Base-by-base conservation (phyloP, 2,113 vertebrate genomes). In the Centrocercus urophasianus region DNA sequence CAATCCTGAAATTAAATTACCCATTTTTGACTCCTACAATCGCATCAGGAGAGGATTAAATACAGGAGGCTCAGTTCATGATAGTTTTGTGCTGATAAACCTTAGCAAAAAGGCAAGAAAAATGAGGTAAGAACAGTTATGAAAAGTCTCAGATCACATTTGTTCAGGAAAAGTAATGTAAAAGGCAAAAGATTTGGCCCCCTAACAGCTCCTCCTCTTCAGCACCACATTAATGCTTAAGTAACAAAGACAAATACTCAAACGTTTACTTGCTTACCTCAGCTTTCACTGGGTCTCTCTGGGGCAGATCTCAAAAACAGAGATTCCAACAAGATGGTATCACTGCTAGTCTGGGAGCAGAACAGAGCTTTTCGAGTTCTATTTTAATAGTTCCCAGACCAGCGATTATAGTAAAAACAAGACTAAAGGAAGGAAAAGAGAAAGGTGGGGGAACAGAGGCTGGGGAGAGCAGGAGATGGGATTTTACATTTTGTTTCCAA, bases 381-480 rank as follows among this genome's bases (percentile, higher is more conserved):
- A 19, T 88, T 93, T 91, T 86, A 94, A 86, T 80, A 78, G 70
- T 30, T 94, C 43, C 88, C 83, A 96, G 93, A 81, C n/a, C 9
- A 10, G n/a, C 5, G 80, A 81, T 34, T 52, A 70, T 32, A 85
- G 54, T 6, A 7, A 86, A 93, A 93, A 83, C 43, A 74, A 52
- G 56, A 85, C 10, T 42, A 56, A 34, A 38, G 21, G 38, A 60
- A 74, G 50, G 45, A 69, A 78, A 93, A 71, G 5, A 69, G 81
- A 90, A 83, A n/a, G 5, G 5, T 27, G 9, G 11, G 15, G 15
- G 40, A 9, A 27, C n/a, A 24, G 2, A 0, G 1, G 5, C 9
- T 10, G 2, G 4, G 56, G 19, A 48, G 20, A 65, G 18, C 32
- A 83, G 12, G 32, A 86, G 69, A 74, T 0, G 1, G 60, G 34